Evolutionary conservation across 2,888 invertebrate species (phyloP), one percentile per base, ranked within the genome.

Genomic region (Cancer borealis): DNA sequence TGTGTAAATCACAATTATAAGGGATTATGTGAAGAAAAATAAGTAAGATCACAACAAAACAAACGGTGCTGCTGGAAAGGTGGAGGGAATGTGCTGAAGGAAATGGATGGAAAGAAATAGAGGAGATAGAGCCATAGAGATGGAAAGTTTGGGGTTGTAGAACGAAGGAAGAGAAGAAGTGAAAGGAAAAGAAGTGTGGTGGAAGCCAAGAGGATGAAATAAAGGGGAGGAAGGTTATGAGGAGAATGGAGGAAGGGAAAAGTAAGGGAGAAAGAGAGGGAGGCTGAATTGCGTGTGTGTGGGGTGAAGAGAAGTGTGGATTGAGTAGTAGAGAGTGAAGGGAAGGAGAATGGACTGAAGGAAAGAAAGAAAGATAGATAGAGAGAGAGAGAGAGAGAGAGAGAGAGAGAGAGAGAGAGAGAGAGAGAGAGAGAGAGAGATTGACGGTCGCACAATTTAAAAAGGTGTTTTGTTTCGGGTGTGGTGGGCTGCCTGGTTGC

Each of bases 331-430:
- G 66, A 66, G 66, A 6, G 66, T 17, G 66, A 21, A n/a, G 26
- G 79, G n/a, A 79, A 30, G 26, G 79, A 79, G 79, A 30, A 79
- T 26, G 26, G 79, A 79, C 26, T 26, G 79, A 79, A 26, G 26
- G 79, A 79, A 26, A 79, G 79, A 79, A 30, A 79, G 79, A 79
- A 26, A 79, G 79, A 79, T 26, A 79, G 79, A 79, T 26, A 79
- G 79, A 79, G 79, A 79, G 79, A 79, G 79, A 26, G 79, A 26
- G 26, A 79, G 79, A 26, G 26, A 79, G 79, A 79, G 79, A 79
- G 79, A 79, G 79, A 79, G 79, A 79, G 79, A 79, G 79, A 79
- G 79, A 79, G 79, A 79, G 79, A 79, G 79, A 79, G 79, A 79
- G 79, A 79, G 79, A 79, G 79, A 79, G 79, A 79, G 79, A 79